Evolutionary conservation across 2,797 vertebrate genomes (phyloP), one percentile per base, ranked within the genome.

Genomic region (Urocyon cinereoargenteus): DNA sequence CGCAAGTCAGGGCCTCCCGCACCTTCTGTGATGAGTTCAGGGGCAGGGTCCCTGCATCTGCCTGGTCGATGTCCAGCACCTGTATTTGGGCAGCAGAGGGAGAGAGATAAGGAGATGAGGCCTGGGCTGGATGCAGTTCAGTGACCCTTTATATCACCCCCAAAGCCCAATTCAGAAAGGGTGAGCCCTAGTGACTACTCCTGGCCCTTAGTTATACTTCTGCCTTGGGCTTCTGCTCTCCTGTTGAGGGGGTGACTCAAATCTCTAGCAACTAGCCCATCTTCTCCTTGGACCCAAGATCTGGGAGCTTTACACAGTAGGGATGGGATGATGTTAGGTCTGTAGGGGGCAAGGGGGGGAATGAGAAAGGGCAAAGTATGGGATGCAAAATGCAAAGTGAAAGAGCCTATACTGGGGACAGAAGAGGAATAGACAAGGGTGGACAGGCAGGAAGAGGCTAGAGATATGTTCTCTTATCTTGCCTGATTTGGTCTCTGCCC

Each of bases 1-100:
- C 99, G 51, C 99, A 99, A 0, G 98, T 99, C 21, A 99, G 99
- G 18, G 99, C 99, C 96, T 99, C 99, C 96, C 97, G 98, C 77
- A 99, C 99, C 96, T 98, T 99, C 93, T 98, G 98, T 13, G 97
- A 98, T 6, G 99, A 99, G 79, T 99, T 93, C 12, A 97, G 88
- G 28, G 98, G 99, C 98, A 99, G 98, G 85, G 99, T 98, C 11
- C 99, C 99, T 0, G 99, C 99, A 0, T 99, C 98, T 0, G 98
- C 92, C 98, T 98, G 99, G 96, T 99, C 87, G 8, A 99, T 99
- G 87, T 99, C 99, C 98, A 99, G 98, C 85, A 99, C 99, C 99
- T 99, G 97, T 0, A 96, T 9, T 78, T 72, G 7, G 84, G 31
- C 61, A 83, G 61, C n/a, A 85, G 45, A 59, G n/a, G 40, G n/a